phyloP scores from a whole-genome alignment of 1,140 invertebrate genomes.

The honey bee (Apis mellifera) region DNA sequence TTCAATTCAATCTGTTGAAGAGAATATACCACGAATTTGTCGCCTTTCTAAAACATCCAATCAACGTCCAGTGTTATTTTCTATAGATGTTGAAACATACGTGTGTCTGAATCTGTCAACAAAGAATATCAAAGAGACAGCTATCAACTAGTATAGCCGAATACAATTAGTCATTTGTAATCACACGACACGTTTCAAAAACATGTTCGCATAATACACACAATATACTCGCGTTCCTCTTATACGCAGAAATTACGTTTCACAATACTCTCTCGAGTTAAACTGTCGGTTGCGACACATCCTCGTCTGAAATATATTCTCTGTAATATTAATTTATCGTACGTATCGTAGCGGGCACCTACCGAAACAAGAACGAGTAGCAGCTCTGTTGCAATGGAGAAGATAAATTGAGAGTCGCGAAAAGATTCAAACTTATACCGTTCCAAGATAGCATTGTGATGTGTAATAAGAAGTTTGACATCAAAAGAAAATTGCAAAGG shows the following conservation, averaged over 20 bases:
- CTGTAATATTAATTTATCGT: conserved; percentile 16
- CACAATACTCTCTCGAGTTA: background rate
- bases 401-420: conserved; percentile 14
- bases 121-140: background rate
- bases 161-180: conserved; percentile 21
- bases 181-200: conserved; percentile 7
- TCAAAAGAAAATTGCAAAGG: conserved; percentile 10
- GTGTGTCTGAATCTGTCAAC: too few relatives aligned
- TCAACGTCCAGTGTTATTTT: background rate
- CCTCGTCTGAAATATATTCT: conserved; percentile 1
- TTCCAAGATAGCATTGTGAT: conserved; percentile 3
- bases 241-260: conserved; percentile 19
- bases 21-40: background rate
- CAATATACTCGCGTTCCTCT: background rate
- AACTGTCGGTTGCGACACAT: conserved; percentile 5
- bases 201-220: conserved; percentile 1
- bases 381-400: background rate
- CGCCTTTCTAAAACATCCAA: background rate
- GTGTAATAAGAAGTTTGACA: conserved; percentile 21
- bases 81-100: background rate
- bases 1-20: background rate
- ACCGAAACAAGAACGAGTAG: conserved; percentile 15
- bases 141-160: background rate
- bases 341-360: background rate
- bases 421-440: background rate